phyloP scores from a whole-genome alignment of 2,888 invertebrate species.

The Chirona hameri region DNA sequence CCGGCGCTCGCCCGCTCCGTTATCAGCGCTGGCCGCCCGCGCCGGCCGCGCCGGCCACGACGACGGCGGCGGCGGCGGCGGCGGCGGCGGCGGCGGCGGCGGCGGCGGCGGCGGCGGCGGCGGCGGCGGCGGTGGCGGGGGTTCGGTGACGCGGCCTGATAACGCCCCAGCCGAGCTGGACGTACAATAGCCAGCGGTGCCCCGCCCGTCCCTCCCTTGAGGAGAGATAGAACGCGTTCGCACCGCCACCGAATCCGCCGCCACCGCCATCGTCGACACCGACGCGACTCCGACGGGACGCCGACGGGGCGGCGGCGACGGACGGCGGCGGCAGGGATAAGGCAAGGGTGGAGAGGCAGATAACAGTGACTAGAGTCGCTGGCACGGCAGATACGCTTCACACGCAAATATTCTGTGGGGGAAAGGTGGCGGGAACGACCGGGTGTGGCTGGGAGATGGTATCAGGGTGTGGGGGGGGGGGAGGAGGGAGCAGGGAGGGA shows the following conservation, averaged over 20 bases:
- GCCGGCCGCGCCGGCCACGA: not conserved
- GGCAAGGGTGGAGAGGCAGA: not conserved
- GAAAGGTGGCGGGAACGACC: not conserved
- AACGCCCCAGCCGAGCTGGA: not conserved
- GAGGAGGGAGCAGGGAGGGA: too few relatives aligned
- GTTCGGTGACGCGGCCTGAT: not conserved
- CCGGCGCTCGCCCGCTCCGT: not conserved
- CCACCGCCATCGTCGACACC: not conserved
- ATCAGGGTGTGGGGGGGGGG: not conserved
- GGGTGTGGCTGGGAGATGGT: not conserved
- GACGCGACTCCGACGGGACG: not conserved
- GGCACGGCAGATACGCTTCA: conserved; percentile 7
- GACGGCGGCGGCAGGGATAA: not conserved
- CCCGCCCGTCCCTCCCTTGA: not conserved
- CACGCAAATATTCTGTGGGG: not conserved
- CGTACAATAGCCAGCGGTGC: not conserved
- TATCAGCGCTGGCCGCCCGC: not conserved
- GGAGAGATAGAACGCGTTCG: not conserved
- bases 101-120: too few relatives aligned
- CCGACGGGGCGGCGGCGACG: not conserved
- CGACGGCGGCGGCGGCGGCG: not conserved
- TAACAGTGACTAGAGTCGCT: not conserved
- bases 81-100: too few relatives aligned
- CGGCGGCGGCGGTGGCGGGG: not conserved
- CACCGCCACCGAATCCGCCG: not conserved